phyloP scores from a whole-genome alignment of 2,888 invertebrate species.

The Agrotis puta region DNA sequence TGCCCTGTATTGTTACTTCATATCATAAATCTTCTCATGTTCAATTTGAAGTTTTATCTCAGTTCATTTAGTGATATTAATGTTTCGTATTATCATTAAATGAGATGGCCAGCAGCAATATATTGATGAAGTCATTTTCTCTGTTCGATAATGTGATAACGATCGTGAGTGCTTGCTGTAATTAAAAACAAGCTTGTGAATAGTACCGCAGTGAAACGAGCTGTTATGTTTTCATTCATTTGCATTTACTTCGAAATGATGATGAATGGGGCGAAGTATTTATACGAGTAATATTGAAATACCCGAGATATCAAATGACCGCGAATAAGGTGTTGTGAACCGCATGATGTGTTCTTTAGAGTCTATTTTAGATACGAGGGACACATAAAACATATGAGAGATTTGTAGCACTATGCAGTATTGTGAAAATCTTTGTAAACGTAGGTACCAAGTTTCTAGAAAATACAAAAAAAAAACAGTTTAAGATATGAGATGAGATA shows the following conservation, averaged over 20 bases:
- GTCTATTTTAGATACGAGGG: neutral
- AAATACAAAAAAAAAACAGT: neutral
- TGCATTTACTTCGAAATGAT: slow-evolving; percentile 28
- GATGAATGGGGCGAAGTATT: neutral
- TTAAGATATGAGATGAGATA: no score
- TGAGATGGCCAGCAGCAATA: slow-evolving; percentile 39
- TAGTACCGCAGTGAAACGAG: slow-evolving; percentile 14
- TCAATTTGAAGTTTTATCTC: neutral
- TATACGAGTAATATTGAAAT: neutral
- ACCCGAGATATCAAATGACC: neutral
- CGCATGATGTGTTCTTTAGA: no score
- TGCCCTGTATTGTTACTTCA: neutral
- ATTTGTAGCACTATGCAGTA: no score
- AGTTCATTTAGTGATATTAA: slow-evolving; percentile 32
- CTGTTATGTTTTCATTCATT: slow-evolving; percentile 31
- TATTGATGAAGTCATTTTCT: slow-evolving; percentile 47
- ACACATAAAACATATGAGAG: no score
- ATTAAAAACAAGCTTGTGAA: slow-evolving; percentile 53
- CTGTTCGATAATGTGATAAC: slow-evolving; percentile 42
- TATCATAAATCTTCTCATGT: slow-evolving; percentile 8
- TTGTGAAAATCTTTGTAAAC: no score
- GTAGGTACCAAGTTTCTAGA: no score
- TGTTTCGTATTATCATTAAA: slow-evolving; percentile 41
- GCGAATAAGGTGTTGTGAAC: neutral
- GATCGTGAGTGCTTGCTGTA: slow-evolving; percentile 33